Percentiles rank a stretch among this genome's conserved stretches.
These are phyloP conservation scores for Ophthalmolycus amberensis DNA, from an alignment of 2,113 vertebrate species.

Conservation along the genomic window DNA sequence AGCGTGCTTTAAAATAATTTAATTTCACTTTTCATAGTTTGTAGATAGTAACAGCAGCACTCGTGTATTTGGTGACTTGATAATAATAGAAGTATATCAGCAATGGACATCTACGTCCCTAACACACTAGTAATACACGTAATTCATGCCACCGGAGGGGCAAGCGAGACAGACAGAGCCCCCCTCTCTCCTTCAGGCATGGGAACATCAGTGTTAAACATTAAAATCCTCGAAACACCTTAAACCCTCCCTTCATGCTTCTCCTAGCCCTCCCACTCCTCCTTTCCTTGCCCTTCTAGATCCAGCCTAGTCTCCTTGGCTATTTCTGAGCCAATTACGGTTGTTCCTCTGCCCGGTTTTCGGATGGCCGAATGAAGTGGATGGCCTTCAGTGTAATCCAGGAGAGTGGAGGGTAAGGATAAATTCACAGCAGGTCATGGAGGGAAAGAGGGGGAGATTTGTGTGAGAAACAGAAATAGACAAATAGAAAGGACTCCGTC, in stretches of 20 bases:
- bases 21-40: conserved; percentile 10
- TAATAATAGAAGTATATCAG: neutral
- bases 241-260: conserved; percentile 42
- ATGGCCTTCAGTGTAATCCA: conserved; percentile 68
- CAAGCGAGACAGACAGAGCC: conserved; percentile 29
- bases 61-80: conserved; percentile 15
- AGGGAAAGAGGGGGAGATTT: conserved; percentile 20
- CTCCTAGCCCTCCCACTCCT: conserved; percentile 8
- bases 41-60: neutral
- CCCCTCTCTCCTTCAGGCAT: conserved; percentile 16
- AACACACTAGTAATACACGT: conserved; percentile 20
- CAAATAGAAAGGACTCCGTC: neutral
- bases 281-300: conserved; percentile 34
- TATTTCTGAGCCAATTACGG: conserved; percentile 79
- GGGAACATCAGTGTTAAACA: conserved; percentile 51
- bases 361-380: conserved; percentile 30
- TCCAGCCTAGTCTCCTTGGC: conserved; percentile 52
- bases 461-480: neutral
- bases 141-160: conserved; percentile 25
- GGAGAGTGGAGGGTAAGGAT: conserved; percentile 43
- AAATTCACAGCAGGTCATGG: conserved; percentile 58
- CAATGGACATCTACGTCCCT: neutral
- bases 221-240: conserved; percentile 57
- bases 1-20: neutral
- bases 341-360: conserved; percentile 36